These are phyloP conservation scores for Myotis planiceps DNA, from an alignment of 2,797 vertebrate species.

Conservation along the genomic window DNA sequence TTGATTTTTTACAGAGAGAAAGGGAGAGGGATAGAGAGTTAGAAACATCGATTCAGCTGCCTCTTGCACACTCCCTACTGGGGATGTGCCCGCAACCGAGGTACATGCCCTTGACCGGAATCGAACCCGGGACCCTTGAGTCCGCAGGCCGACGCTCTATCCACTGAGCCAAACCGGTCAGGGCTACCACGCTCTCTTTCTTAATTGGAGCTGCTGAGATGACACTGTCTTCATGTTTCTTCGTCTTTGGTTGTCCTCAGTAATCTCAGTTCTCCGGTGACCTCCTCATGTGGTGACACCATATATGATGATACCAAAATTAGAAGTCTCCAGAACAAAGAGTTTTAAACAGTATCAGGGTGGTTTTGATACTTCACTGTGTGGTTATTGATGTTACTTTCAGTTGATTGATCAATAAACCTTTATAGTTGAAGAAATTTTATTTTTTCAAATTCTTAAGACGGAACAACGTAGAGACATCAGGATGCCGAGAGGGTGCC, in stretches of 20 bases:
- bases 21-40: too few species aligned
- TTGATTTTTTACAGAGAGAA: too few species aligned
- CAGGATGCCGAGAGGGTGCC: background rate
- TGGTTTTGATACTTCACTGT: background rate
- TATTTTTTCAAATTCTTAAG: background rate
- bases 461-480: background rate
- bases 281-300: background rate
- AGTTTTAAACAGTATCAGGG: background rate
- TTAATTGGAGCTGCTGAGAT: slow-evolving; percentile 3
- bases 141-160: too few species aligned
- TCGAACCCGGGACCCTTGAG: too few species aligned
- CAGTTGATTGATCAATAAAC: background rate
- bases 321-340: background rate
- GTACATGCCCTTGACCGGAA: too few species aligned
- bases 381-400: background rate
- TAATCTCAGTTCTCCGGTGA: slow-evolving; percentile 16
- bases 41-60: too few species aligned
- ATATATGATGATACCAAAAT: background rate
- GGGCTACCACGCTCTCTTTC: background rate
- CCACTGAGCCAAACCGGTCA: too few species aligned
- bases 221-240: background rate
- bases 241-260: background rate
- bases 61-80: too few species aligned
- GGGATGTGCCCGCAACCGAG: too few species aligned
- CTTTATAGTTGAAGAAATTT: slow-evolving; percentile 30